Evolutionary conservation across 2,113 vertebrate genomes (phyloP).

Genomic region (Bubo bubo): DNA sequence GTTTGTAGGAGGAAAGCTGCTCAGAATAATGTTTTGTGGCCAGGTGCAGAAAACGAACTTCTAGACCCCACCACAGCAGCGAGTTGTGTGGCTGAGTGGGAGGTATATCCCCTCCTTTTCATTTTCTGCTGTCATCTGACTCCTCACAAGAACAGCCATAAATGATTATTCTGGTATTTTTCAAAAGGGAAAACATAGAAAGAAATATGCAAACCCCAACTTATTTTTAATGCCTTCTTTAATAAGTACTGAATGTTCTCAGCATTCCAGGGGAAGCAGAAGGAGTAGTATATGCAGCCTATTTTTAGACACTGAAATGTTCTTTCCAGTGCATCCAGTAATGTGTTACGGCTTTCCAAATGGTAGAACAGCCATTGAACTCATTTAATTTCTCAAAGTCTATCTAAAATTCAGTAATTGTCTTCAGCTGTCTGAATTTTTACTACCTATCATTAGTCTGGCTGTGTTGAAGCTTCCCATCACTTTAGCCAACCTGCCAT

Average conservation of each 20-base stretch:
- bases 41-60: background rate
- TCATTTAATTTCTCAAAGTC: background rate
- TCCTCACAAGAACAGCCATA: background rate
- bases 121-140: background rate
- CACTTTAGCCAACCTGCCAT: background rate
- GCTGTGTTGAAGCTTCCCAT: background rate
- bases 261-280: background rate
- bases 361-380: background rate
- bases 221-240: conserved; percentile 24
- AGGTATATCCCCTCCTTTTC: background rate
- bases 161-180: background rate
- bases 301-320: background rate
- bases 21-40: background rate
- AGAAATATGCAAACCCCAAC: background rate
- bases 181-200: background rate
- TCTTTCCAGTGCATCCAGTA: background rate
- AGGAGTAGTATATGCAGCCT: background rate
- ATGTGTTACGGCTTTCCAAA: background rate
- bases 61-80: accelerated
- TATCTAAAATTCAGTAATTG: background rate
- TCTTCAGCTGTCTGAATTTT: background rate
- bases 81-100: accelerated
- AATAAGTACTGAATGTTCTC: conserved; percentile 48
- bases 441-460: background rate
- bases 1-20: background rate